A percentile compares a stretch with the other conserved stretches of the same genome.
Conservation (phyloP, 2,113 vertebrate genomes). For the Procapra przewalskii region DNA sequence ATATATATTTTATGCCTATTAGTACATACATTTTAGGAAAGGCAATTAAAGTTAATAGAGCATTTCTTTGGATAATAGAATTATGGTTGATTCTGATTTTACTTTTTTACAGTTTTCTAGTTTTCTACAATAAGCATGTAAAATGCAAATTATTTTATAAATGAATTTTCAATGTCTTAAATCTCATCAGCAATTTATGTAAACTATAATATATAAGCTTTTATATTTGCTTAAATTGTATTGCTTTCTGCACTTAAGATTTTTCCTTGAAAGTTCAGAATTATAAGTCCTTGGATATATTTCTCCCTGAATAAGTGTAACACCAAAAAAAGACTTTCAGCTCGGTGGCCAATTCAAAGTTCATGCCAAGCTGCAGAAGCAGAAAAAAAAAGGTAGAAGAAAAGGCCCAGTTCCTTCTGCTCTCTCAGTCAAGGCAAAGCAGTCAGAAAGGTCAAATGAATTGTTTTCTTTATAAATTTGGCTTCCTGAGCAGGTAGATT, state of each 20-base stretch:
- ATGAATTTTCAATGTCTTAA: not conserved
- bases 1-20: not conserved
- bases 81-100: not conserved
- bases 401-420: constrained; percentile 1
- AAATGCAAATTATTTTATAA: not conserved
- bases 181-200: not conserved
- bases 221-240: constrained; percentile 15
- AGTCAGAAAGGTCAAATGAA: constrained; percentile 28
- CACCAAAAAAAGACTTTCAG: not conserved
- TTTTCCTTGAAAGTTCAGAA: constrained; percentile 34
- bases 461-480: constrained; percentile 27
- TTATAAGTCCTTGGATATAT: not conserved
- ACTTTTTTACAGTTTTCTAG: not conserved
- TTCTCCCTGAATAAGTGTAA: constrained; percentile 4
- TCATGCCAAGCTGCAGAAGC: constrained; percentile 32
- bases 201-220: not conserved
- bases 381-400: not conserved
- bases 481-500: not conserved
- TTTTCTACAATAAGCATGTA: not conserved
- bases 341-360: constrained; percentile 22
- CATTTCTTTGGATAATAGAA: not conserved
- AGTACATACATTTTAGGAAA: not conserved
- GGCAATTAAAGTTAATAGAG: not conserved
- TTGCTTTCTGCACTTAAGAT: not conserved
- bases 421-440: not conserved